Percentiles rank a stretch among this genome's conserved stretches.
Evolutionary conservation across 2,888 invertebrate genomes (phyloP).

Genomic region (Dilophus febrilis): DNA sequence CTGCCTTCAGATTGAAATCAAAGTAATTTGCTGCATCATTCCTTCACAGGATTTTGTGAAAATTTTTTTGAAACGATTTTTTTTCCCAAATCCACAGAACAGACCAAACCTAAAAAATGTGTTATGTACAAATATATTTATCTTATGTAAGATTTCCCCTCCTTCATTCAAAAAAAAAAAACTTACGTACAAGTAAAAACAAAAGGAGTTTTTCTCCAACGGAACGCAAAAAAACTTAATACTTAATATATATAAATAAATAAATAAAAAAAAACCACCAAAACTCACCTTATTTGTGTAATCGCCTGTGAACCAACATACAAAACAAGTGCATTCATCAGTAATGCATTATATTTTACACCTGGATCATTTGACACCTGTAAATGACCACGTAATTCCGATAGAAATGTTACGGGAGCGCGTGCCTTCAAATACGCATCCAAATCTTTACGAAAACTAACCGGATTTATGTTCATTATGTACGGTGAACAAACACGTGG

Average conservation of each 20-base stretch:
- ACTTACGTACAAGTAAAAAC: too few relatives aligned
- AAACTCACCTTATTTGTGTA: slow-evolving; percentile 44
- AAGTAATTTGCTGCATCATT: too few relatives aligned
- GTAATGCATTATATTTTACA: slow-evolving; percentile 81
- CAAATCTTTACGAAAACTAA: slow-evolving; percentile 84
- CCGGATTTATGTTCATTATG: slow-evolving; percentile 67
- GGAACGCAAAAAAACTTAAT: neutral
- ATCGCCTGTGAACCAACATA: slow-evolving; percentile 98
- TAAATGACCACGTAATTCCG: slow-evolving; percentile 77
- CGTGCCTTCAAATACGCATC: slow-evolving; percentile 92
- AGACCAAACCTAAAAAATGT: too few relatives aligned
- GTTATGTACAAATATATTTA: too few relatives aligned
- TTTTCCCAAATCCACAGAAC: too few relatives aligned
- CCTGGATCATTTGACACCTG: slow-evolving; percentile 81
- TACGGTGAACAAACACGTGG: slow-evolving; percentile 85
- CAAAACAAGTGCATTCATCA: slow-evolving; percentile 93
- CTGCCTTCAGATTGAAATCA: too few relatives aligned
- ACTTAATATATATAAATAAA: neutral
- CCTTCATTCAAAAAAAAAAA: too few relatives aligned
- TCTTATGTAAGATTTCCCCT: too few relatives aligned
- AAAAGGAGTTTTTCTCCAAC: too few relatives aligned
- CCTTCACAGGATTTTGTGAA: too few relatives aligned
- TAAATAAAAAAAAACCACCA: neutral
- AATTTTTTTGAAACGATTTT: too few relatives aligned
- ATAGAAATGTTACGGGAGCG: slow-evolving; percentile 87